Percentiles rank a stretch among this genome's conserved stretches.
phyloP scores from a whole-genome alignment of 2,888 invertebrate genomes.

The Chromoteleia sp. region DNA sequence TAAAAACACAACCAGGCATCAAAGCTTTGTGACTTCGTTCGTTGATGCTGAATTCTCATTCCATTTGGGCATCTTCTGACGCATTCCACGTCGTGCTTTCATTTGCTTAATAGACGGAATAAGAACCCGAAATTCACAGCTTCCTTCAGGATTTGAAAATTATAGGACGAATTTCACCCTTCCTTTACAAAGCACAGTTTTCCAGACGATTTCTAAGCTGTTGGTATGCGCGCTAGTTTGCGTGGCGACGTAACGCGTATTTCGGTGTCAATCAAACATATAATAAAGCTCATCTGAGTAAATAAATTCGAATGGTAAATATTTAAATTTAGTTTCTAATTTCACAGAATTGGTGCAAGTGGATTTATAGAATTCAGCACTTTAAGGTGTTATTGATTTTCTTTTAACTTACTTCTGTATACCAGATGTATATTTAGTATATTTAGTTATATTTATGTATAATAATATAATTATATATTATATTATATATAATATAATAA shows the following conservation, averaged over 20 bases:
- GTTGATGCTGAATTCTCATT: slow-evolving; percentile 67
- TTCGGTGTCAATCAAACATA: slow-evolving; percentile 37
- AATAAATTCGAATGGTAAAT: slow-evolving; percentile 14
- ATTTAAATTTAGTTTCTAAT: background rate
- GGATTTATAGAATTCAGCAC: too few species aligned
- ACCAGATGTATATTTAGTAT: too few species aligned
- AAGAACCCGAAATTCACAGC: slow-evolving; percentile 66
- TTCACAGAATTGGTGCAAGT: background rate
- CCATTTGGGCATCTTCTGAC: slow-evolving; percentile 63
- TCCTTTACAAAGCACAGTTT: slow-evolving; percentile 32
- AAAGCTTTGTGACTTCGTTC: slow-evolving; percentile 44
- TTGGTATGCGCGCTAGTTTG: slow-evolving; percentile 31
- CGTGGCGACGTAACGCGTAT: slow-evolving; percentile 11
- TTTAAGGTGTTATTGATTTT: too few species aligned
- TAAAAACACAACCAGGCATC: slow-evolving; percentile 42
- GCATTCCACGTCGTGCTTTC: slow-evolving; percentile 68
- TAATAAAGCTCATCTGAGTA: slow-evolving; percentile 14
- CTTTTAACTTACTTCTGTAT: too few species aligned
- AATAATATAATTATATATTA: too few species aligned
- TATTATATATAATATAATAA: too few species aligned
- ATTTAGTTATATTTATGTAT: too few species aligned
- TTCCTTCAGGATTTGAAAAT: slow-evolving; percentile 68
- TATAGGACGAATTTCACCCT: slow-evolving; percentile 63
- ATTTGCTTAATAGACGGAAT: slow-evolving; percentile 75
- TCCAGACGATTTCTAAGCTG: slow-evolving; percentile 22